These are phyloP conservation scores for Chrysemys picta DNA, from an alignment of 2,113 vertebrate species.

Conservation along the genomic window DNA sequence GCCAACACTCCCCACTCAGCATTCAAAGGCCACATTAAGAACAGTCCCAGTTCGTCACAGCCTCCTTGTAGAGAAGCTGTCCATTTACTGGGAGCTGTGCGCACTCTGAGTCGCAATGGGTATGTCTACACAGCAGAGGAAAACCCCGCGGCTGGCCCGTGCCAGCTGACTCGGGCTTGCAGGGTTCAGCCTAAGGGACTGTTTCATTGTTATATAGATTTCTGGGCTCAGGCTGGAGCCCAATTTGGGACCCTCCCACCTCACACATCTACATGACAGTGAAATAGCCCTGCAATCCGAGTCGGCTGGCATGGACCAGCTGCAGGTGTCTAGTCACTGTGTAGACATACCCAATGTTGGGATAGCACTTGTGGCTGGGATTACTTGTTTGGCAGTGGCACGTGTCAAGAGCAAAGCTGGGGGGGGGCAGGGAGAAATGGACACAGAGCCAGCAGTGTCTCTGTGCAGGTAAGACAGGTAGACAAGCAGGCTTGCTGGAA, in stretches of 20 bases:
- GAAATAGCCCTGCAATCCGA: neutral
- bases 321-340: neutral
- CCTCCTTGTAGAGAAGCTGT: accelerated
- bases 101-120: neutral
- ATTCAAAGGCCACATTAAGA: too few species aligned
- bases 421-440: neutral
- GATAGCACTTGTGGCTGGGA: neutral
- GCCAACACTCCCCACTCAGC: too few species aligned
- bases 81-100: accelerated
- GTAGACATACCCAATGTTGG: neutral
- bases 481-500: accelerated
- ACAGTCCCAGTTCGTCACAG: too few species aligned
- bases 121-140: neutral
- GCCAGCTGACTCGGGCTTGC: neutral
- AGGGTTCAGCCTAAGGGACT: neutral
- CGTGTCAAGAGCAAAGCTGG: neutral
- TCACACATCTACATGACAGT: neutral
- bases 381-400: neutral
- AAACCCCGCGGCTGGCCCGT: neutral
- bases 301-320: neutral
- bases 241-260: neutral
- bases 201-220: neutral
- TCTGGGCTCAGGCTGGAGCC: neutral
- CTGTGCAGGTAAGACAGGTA: accelerated
- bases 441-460: neutral